Evolutionary conservation across 2,797 vertebrate species (phyloP).

Genomic region (Pangasius larnaudii): DNA sequence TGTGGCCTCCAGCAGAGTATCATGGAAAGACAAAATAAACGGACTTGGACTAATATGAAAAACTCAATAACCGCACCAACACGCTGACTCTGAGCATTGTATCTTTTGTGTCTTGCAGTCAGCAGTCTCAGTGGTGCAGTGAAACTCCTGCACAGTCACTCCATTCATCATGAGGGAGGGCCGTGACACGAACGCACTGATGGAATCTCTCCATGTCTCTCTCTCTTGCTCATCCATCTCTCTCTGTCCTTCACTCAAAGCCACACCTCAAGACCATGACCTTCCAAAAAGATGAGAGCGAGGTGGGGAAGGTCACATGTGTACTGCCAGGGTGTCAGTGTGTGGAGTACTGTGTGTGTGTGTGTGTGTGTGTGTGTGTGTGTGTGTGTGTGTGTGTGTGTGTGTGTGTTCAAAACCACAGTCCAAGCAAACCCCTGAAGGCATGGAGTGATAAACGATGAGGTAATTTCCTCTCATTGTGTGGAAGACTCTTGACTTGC

Average conservation of each 20-base stretch:
- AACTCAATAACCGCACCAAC: not conserved
- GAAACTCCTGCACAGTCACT: slow-evolving; percentile 15
- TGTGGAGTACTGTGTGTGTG: not conserved
- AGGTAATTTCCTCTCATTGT: slow-evolving; percentile 55
- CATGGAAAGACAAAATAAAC: not conserved
- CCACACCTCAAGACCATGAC: not conserved
- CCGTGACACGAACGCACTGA: slow-evolving; percentile 5
- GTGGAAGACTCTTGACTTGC: not conserved
- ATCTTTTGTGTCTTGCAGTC: not conserved
- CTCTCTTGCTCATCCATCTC: not conserved
- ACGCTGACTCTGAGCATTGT: slow-evolving; percentile 18
- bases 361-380: not conserved
- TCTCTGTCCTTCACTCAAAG: slow-evolving; percentile 2
- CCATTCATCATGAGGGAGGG: slow-evolving; percentile 21
- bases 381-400: not conserved
- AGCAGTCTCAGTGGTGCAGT: slow-evolving; percentile 26
- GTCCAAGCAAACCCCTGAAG: slow-evolving; percentile 34
- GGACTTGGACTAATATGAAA: not conserved
- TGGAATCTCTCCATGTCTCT: not conserved
- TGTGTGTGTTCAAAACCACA: not conserved
- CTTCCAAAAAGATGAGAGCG: not conserved
- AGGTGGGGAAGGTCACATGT: slow-evolving; percentile 24
- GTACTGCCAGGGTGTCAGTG: not conserved
- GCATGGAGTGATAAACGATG: slow-evolving; percentile 45
- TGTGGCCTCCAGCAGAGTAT: not conserved